Base-by-base conservation (phyloP, 2,797 vertebrate genomes). In the Ambastaia sidthimunki region DNA sequence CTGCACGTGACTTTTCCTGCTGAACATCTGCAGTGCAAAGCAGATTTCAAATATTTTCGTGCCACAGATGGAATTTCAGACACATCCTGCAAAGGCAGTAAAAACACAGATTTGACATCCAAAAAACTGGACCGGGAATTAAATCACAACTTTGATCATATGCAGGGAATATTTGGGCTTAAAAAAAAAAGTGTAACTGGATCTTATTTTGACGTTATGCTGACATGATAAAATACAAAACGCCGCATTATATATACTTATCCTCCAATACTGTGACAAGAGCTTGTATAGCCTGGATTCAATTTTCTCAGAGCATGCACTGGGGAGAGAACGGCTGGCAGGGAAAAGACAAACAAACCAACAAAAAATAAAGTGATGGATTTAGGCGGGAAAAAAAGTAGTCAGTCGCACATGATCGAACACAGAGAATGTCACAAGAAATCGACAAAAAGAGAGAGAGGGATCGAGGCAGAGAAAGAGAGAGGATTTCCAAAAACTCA, bases 21-120 rank as follows among this genome's bases (percentile, higher is more conserved):
- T 79, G 11, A 25, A 76, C 71, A 63, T 55, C 73, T 60, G 21
- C 59, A 18, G 34, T 13, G 13, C 5, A 13, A 41, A 70, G 68
- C 69, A 74, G 57, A 44, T 71, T 75, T 52, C 57, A 68, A 79
- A 71, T 59, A 68, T 66, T 54, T 78, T 55, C 41, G 34, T 57
- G 34, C 10, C 44, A 5, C 47, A 37, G 54, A 52, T 10, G 28
- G 47, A 76, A 72, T 73, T 76, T 37, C n/a, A 69, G 62, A 66
- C 50, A 15, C 4, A 60, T 83, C 23, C 34, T 23, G 31, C 47
- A 70, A 71, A 79, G 4, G 34, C 54, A 65, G 66, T 11, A 4
- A 76, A 81, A 82, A 31, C 7, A 19, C 16, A 70, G 15, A 71
- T 63, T 47, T 75, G 68, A 83, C 63, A 82, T 80, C 68, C 65